Base-by-base conservation (phyloP, 2,888 invertebrate genomes). In the Pandemis cinnamomeana region DNA sequence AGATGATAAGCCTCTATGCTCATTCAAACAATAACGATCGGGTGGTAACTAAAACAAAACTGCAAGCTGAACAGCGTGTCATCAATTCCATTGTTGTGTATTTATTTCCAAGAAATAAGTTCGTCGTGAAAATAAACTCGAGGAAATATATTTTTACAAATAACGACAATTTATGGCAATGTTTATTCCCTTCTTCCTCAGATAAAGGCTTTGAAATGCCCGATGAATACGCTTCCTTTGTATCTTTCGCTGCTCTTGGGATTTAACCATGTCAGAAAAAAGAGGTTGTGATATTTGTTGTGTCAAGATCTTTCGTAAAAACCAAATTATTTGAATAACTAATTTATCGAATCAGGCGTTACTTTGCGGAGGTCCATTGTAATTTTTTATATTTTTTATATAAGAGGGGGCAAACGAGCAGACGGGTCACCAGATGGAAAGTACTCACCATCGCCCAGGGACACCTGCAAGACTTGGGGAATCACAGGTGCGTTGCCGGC, bases 141-240 rank as follows among this genome's bases (percentile, higher is more conserved):
- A 53, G 46, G 62, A 72, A 72, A 67, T 58, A 48, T 63, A 85
- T 86, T 86, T 87, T 85, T 85, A 84, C 87, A 86, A 89, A 88
- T 89, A 91, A 88, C 89, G 85, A 83, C 86, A 89, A 89, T 91
- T 92, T 92, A 92, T 87, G 87, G 83, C 86, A 81, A 84, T 89
- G 89, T 90, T 91, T 90, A 91, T 86, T 87, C 83, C 82, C 79
- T 77, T 80, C 84, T 89, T 89, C 87, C 89, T 84, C 77, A 86
- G 92, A 91, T 91, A 91, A 89, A 86, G 82, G 83, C 90, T 89
- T 91, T 90, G 89, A 90, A 91, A 91, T 89, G 88, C 88, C 79
- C 86, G 85, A 85, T 87, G 89, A 88, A 90, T 87, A 83, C 84
- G 80, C 41, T 41, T 51, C n/a, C 66, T n/a, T 11, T 8, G 41